Base-by-base conservation (phyloP, 2,113 vertebrate species). In the Xiphorhynchus elegans region DNA sequence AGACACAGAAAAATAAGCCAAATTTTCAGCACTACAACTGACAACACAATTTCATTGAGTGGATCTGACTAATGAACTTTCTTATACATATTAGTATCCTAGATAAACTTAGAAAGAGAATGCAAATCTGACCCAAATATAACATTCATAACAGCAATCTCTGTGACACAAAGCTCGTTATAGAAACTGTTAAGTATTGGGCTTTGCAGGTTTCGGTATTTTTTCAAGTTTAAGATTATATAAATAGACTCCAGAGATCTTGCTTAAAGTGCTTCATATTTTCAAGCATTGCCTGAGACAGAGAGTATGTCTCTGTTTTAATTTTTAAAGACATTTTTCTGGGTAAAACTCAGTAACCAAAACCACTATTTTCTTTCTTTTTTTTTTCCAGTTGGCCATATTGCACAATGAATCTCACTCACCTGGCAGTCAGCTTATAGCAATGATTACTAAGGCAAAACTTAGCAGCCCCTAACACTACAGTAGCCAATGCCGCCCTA, bases 231-330 rank as follows among this genome's bases (percentile, higher is more conserved):
- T 91, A 46, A 68, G 18, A 33, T 47, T 93, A 53, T 83, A 90
- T 74, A 72, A 95, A 95, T 96, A 97, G 92, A 77, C 33, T 56
- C 37, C 40, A 82, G 40, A 89, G 33, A 86, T 95, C 52, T 89
- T 64, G 13, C 29, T 89, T 83, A 40, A 93, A 75, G 62, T 8
- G 31, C 49, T 92, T 84, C 64, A 78, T 83, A 73, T 74, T 91
- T 79, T 64, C 68, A 63, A 72, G 11, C 60, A 92, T 58, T 92
- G 53, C 73, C 76, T 85, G 46, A 87, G 64, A 91, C 60, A 93
- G 96, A 96, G 88, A 56, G 5, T 69, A 28, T 37, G 33, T 80
- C 18, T 68, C 23, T 68, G 44, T 47, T 93, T 52, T 87, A 63
- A 46, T 67, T 81, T 89, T 78, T 46, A 67, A 81, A 62, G 76